Evolutionary conservation across 2,888 invertebrate genomes (phyloP).

Genomic region (Orchestes rusci): DNA sequence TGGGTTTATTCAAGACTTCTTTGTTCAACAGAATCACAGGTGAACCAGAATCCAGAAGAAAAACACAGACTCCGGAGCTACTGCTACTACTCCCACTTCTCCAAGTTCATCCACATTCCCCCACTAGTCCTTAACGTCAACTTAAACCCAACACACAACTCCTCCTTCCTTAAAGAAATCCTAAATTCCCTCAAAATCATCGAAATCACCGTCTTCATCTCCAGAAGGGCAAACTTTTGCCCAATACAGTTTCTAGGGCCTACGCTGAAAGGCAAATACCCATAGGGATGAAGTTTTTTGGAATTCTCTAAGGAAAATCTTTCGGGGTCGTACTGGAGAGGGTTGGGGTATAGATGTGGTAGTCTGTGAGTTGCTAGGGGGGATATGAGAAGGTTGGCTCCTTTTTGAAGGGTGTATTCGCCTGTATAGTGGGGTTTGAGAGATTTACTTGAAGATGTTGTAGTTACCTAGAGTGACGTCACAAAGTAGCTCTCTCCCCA

Average conservation of each 20-base stretch:
- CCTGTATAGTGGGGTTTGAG: slow-evolving; percentile 32
- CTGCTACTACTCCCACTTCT: too few relatives aligned
- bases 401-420: slow-evolving; percentile 45
- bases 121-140: slow-evolving; percentile 52
- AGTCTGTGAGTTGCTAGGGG: slow-evolving; percentile 53
- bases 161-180: slow-evolving; percentile 45
- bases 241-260: slow-evolving; percentile 53
- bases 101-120: slow-evolving; percentile 52
- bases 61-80: too few relatives aligned
- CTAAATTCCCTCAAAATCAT: slow-evolving; percentile 47
- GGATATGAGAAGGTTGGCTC: slow-evolving; percentile 49
- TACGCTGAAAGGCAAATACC: slow-evolving; percentile 53
- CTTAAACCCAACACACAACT: slow-evolving; percentile 47
- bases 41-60: too few relatives aligned
- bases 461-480: slow-evolving; percentile 50
- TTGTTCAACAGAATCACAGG: too few relatives aligned
- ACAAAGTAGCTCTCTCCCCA: slow-evolving; percentile 53
- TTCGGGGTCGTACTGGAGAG: slow-evolving; percentile 51
- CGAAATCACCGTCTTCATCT: slow-evolving; percentile 53
- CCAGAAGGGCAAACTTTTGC: slow-evolving; percentile 54
- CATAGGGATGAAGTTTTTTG: slow-evolving; percentile 49
- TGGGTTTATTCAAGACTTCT: too few relatives aligned
- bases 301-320: slow-evolving; percentile 49
- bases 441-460: background rate
- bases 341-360: slow-evolving; percentile 49